phyloP scores from a whole-genome alignment of 2,113 vertebrate species.

The Scatophagus argus region DNA sequence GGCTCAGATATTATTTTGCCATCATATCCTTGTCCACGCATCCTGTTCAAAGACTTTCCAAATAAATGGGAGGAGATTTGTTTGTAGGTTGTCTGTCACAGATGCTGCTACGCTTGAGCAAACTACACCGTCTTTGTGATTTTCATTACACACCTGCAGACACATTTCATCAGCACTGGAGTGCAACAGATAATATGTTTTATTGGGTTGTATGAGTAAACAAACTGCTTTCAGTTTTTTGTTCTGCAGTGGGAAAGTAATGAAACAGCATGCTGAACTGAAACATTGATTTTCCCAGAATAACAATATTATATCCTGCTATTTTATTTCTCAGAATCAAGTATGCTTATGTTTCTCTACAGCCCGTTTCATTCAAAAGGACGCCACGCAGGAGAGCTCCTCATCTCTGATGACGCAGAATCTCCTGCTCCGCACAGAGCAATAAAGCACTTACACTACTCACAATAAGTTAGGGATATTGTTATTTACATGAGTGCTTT shows the following conservation, averaged over 20 bases:
- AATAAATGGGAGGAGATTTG: not conserved
- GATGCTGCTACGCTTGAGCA: not conserved
- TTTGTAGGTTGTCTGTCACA: conserved; percentile 3
- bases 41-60: conserved; percentile 1
- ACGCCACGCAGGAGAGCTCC: not conserved
- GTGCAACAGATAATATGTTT: not conserved
- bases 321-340: conserved; percentile 5
- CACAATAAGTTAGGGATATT: too few species aligned
- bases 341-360: not conserved
- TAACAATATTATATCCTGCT: not conserved
- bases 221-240: not conserved
- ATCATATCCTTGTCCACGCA: not conserved
- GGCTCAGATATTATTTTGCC: too few species aligned
- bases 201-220: too few species aligned
- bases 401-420: conserved; percentile 6
- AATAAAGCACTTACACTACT: not conserved
- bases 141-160: not conserved
- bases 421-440: not conserved
- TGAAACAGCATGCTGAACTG: not conserved
- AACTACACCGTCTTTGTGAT: not conserved
- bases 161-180: not conserved
- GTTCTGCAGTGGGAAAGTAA: not conserved
- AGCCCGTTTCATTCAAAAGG: not conserved
- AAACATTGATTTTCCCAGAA: conserved; percentile 16
- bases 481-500: too few species aligned